A percentile compares a stretch with the other conserved stretches of the same genome.
Conservation (phyloP, 2,888 invertebrate genomes). For the Bombylius major region DNA sequence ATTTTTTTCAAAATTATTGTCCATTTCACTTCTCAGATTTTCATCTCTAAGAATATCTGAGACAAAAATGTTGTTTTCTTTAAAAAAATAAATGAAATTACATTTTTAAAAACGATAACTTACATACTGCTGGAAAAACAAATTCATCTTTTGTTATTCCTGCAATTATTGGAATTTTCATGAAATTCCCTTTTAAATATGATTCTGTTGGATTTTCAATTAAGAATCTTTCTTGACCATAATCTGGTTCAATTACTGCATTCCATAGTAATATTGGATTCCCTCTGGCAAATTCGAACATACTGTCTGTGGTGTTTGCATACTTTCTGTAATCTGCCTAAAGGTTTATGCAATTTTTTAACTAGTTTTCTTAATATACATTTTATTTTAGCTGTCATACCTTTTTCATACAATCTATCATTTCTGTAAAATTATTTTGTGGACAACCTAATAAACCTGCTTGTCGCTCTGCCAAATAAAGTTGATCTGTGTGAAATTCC, state of each 20-base stretch:
- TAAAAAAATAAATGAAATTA: too few species aligned
- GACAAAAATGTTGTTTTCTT: too few species aligned
- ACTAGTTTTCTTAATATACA: too few species aligned
- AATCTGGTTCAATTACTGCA: conserved; percentile 39
- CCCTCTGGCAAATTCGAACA: conserved; percentile 21
- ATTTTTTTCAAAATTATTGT: too few species aligned
- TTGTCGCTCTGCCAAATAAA: conserved; percentile 38
- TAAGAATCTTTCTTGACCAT: conserved; percentile 40
- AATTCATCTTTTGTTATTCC: conserved; percentile 43
- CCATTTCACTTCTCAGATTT: too few species aligned
- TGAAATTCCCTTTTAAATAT: conserved; percentile 33
- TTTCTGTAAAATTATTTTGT: too few species aligned
- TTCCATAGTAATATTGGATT: conserved; percentile 32
- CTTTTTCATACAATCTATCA: too few species aligned
- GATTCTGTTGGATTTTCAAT: conserved; percentile 34
- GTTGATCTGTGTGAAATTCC: conserved; percentile 33
- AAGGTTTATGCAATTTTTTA: too few species aligned
- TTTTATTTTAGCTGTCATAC: too few species aligned
- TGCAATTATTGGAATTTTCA: conserved; percentile 38
- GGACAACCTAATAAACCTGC: conserved; percentile 38
- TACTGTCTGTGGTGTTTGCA: conserved; percentile 16
- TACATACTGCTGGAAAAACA: conserved; percentile 33
- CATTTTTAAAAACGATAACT: too few species aligned
- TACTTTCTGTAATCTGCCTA: too few species aligned
- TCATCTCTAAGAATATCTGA: too few species aligned